Base-by-base conservation (phyloP, 2,797 vertebrate species). In the Coregonus ussuriensis region DNA sequence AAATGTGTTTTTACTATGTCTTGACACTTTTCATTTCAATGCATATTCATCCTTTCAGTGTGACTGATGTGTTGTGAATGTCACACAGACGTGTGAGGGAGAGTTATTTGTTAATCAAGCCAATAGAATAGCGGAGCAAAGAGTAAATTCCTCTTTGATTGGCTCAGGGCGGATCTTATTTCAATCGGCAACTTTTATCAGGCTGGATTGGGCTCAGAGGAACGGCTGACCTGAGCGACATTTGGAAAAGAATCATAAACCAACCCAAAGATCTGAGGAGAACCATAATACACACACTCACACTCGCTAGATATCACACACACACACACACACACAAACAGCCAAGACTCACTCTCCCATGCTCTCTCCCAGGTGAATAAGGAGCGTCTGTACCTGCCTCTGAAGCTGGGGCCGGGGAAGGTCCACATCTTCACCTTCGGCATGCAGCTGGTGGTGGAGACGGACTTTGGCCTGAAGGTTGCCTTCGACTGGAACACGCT, bases 401-500 rank as follows among this genome's bases (percentile, higher is more conserved):
- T 99, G 86, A 98, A 97, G 90, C 88, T 99, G 88, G 96, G 96
- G 5, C 94, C 93, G 7, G 97, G 96, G 71, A 98, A 97, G 83
- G 94, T 99, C 84, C 97, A 95, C 86, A 95, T 99, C 84, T 97
- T 96, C 76, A 95, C 95, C 53, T 93, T 94, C 0, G 98, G 98
- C 54, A 93, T 97, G 89, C 96, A 97, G 76, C 95, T 99, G 2
- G 91, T 98, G 5, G 92, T 99, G 52, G 98, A 99, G 90, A 97
- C 97, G 0, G 98, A 99, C 86, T 99, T 99, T 6, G 98, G 97
- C 53, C 90, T 99, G 85, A 99, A 97, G 91, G 97, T 99, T 47
- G 95, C 96, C 0, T 99, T 98, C 0, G 97, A 99, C 90, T 99
- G 98, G 98, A 97, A 96, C 93, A 98, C 96, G 0, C 95, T 98